These are phyloP conservation scores for Saturnia japonica DNA, from an alignment of 2,888 invertebrate genomes.

Conservation along the genomic window DNA sequence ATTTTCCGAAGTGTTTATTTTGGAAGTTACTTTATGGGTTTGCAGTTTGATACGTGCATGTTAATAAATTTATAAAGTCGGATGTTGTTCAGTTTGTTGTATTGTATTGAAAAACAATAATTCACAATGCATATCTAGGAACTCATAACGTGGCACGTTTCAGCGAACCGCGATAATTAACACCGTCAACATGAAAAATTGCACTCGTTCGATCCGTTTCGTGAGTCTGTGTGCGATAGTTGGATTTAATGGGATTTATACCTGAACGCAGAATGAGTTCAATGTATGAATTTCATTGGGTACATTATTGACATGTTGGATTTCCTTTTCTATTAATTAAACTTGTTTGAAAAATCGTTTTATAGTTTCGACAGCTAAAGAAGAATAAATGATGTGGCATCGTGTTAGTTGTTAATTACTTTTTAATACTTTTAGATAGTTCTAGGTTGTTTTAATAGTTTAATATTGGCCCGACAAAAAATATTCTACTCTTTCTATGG, in stretches of 20 bases:
- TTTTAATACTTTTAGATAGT: too few species aligned
- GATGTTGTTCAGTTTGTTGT: background rate
- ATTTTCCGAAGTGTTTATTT: too few species aligned
- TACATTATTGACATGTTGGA: background rate
- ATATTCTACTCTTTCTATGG: too few species aligned
- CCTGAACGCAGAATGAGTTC: background rate
- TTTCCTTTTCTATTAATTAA: background rate
- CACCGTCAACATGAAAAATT: slow-evolving; percentile 17
- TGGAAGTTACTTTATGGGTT: too few species aligned
- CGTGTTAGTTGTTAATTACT: too few species aligned
- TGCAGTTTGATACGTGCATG: background rate
- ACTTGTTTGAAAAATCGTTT: background rate
- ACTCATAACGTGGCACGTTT: slow-evolving; percentile 10
- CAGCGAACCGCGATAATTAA: slow-evolving; percentile 17
- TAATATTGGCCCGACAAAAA: too few species aligned
- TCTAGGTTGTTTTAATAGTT: too few species aligned
- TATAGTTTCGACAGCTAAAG: background rate
- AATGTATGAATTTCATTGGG: background rate
- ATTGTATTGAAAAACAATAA: background rate
- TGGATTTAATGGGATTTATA: slow-evolving; percentile 11
- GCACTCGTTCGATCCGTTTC: slow-evolving; percentile 3
- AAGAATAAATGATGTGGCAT: too few species aligned
- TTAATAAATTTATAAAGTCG: too few species aligned
- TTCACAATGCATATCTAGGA: slow-evolving; percentile 1
- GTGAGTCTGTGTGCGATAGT: background rate